Base-by-base conservation (phyloP, 2,113 vertebrate genomes). In the Thunnus maccoyii region DNA sequence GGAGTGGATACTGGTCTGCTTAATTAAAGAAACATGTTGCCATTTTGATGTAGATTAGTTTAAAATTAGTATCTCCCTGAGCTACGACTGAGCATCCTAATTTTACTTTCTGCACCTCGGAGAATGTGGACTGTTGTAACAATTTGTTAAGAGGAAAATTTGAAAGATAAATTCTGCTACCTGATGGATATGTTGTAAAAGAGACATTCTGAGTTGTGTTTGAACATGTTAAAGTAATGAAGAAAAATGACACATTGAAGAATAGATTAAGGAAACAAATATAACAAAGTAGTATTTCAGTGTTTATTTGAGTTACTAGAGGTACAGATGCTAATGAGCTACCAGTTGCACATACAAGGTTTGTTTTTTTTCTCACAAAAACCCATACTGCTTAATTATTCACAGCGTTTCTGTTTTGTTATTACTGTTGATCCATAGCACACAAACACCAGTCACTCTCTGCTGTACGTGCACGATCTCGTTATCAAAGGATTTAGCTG, bases 11-110 rank as follows among this genome's bases (percentile, higher is more conserved):
- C 71, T 71, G 80, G 67, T 83, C 65, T 63, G 84, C 83, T 92
- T 93, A 89, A 93, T 94, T 90, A 93, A 88, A 90, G 72, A 91
- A 87, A 86, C 60, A 77, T 86, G 90, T 88, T 89, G 86, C 78
- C 76, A 78, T 90, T 90, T 88, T 87, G 78, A 90, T 85, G 86
- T 87, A 82, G 86, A 92, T 80, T 83, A 85, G 74, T 91, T 89
- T 83, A 89, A 88, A 90, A 91, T 89, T 72, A 88, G 72, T 18
- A 56, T 88, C 44, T 75, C 60, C 72, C 84, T 81, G 8, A 22
- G 64, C 85, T 36, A 54, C 1, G 1, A 48, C 64, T 8, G n/a
- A 67, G 76, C 67, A 60, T 55, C 73, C 50, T 65, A 36, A 69
- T 83, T 68, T 76, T 71, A 20, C 57, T 52, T 41, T 5, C n/a